These are phyloP conservation scores for Rhinichthys klamathensis DNA, from an alignment of 2,113 vertebrate genomes.

Conservation along the genomic window DNA sequence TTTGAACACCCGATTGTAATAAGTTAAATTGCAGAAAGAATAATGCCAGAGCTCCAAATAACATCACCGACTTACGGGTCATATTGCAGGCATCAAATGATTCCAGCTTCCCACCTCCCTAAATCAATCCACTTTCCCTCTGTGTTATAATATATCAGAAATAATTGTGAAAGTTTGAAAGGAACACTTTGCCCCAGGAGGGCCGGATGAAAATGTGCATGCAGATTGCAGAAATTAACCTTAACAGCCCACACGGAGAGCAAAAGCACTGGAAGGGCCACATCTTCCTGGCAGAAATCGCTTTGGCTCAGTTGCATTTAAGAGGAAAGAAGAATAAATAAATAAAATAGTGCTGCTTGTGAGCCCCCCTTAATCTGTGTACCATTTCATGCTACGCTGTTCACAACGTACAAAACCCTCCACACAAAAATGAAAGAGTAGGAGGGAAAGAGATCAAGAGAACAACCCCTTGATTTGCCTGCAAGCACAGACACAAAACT, in stretches of 20 bases:
- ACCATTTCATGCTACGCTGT: slow-evolving; percentile 11
- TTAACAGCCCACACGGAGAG: slow-evolving; percentile 44
- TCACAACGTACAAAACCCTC: background rate
- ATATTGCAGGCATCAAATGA: slow-evolving; percentile 52
- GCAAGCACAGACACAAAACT: background rate
- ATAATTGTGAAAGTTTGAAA: slow-evolving; percentile 59
- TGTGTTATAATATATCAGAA: slow-evolving; percentile 44
- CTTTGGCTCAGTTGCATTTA: slow-evolving; percentile 17
- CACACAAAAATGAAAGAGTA: slow-evolving; percentile 28
- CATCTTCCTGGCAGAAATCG: slow-evolving; percentile 11
- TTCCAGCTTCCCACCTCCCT: slow-evolving; percentile 42
- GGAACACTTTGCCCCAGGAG: slow-evolving; percentile 44
- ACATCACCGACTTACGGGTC: slow-evolving; percentile 54
- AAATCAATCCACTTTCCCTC: slow-evolving; percentile 22
- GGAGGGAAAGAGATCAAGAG: slow-evolving; percentile 27
- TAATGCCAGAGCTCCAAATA: slow-evolving; percentile 46
- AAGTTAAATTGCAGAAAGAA: slow-evolving; percentile 26
- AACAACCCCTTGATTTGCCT: slow-evolving; percentile 9
- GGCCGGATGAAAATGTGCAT: slow-evolving; percentile 49
- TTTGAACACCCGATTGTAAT: slow-evolving; percentile 15
- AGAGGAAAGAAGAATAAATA: slow-evolving; percentile 26
- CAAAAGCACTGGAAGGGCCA: slow-evolving; percentile 1
- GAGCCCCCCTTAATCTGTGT: slow-evolving; percentile 29
- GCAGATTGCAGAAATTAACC: slow-evolving; percentile 58
- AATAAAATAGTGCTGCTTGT: slow-evolving; percentile 33